Evolutionary conservation across 2,888 invertebrate species (phyloP), one percentile per base, ranked within the genome.

Genomic region (Clitarchus hookeri): DNA sequence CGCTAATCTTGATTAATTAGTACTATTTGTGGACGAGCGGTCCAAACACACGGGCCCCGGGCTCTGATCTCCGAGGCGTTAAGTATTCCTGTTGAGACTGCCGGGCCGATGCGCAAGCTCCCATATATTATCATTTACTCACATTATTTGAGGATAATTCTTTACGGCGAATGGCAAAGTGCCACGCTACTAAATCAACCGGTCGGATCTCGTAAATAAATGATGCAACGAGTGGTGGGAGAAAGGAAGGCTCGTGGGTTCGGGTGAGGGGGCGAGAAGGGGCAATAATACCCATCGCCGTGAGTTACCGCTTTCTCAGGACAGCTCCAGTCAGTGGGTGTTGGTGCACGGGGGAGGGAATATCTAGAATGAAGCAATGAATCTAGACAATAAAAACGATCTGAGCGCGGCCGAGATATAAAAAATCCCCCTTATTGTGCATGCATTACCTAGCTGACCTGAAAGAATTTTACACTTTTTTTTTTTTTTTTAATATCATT

Each of bases 41-140:
- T 65, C 65, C 65, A 65, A 65, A 65, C 65, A 65, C 2, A 48
- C 48, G 16, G 48, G 48, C 11, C 16, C 48, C 6, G 65, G 19
- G 3, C 65, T 12, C 65, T 3, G 11, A 16, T 65, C 65, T 65
- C n/a, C 6, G 48, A 16, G 48, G 65, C 65, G 65, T n/a, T 65
- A 65, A 65, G 65, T 65, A 65, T 65, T 65, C 65, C 65, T 65
- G 65, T 65, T 65, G 65, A n/a, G 65, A 19, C 65, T n/a, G n/a
- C 3, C 65, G n/a, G n/a, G 48, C 0, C 48, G 48, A 48, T 48
- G 65, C 65, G 65, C 65, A n/a, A n/a, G 12, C 65, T n/a, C 13
- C 65, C 65, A n/a, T 65, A 65, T 65, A 65, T 65, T 65, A 65
- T 65, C 65, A 65, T 65, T 65, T 65, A 65, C 65, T 65, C 65